These are phyloP conservation scores for Neodiprion fabricii DNA, from an alignment of 1,140 invertebrate species.

Conservation along the genomic window DNA sequence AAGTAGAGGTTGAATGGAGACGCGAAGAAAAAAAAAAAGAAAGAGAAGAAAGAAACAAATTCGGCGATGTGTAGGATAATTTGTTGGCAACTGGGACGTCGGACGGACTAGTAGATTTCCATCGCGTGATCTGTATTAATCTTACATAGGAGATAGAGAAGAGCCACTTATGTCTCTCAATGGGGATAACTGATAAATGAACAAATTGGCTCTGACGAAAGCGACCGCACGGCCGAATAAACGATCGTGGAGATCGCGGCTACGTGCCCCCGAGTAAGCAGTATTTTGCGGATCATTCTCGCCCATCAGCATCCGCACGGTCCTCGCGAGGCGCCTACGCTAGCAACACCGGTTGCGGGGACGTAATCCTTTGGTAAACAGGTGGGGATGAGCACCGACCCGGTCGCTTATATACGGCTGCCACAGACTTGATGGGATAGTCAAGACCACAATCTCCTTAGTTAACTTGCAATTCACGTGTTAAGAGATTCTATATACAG, in stretches of 20 bases:
- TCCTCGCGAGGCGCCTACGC: background rate
- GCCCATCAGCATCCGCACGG: background rate
- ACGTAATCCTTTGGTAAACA: background rate
- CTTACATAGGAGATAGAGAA: background rate
- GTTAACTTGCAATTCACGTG: constrained; percentile 1
- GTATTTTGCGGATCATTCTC: constrained; percentile 7
- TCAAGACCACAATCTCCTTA: background rate
- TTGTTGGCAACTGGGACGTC: background rate
- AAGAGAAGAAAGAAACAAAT: background rate
- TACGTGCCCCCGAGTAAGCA: background rate
- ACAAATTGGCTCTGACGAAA: background rate
- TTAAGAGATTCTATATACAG: background rate
- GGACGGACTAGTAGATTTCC: background rate
- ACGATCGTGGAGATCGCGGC: background rate
- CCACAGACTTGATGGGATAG: background rate
- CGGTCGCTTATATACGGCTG: background rate
- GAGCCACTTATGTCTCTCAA: background rate
- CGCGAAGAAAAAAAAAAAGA: no score
- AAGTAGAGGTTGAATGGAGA: no score
- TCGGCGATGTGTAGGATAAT: background rate
- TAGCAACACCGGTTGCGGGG: background rate
- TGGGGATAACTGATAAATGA: constrained; percentile 6
- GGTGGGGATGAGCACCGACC: background rate
- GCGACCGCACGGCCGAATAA: background rate
- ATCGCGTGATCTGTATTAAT: background rate